Conservation (phyloP, 2,797 vertebrate genomes). For the Momotus momota region DNA sequence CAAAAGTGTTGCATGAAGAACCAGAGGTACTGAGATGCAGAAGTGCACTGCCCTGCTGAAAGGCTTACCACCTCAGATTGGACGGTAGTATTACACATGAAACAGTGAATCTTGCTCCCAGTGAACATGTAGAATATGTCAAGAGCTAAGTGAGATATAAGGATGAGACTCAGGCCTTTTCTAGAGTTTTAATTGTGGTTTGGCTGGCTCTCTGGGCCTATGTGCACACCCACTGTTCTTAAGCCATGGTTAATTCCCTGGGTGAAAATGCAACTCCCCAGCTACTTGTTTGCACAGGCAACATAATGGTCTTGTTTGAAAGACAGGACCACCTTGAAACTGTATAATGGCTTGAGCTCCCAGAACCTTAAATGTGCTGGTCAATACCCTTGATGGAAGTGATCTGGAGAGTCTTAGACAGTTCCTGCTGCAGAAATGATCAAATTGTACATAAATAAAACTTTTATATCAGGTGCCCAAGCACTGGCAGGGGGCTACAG, state of each 20-base stretch:
- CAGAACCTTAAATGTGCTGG: neutral
- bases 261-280: neutral
- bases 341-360: rapidly evolving
- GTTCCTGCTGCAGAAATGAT: rapidly evolving
- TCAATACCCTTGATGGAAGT: neutral
- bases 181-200: neutral
- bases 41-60: neutral
- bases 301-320: neutral
- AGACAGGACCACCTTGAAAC: neutral
- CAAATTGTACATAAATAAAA: neutral
- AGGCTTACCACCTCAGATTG: rapidly evolving
- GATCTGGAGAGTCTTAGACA: neutral
- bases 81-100: rapidly evolving
- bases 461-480: neutral
- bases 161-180: neutral
- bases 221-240: neutral
- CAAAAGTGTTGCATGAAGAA: neutral
- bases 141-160: neutral
- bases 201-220: neutral
- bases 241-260: neutral
- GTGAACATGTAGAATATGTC: neutral
- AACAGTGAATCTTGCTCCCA: neutral
- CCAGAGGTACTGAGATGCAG: rapidly evolving
- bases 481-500: rapidly evolving
- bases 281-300: rapidly evolving